Evolutionary conservation across 2,888 invertebrate species (phyloP).

Genomic region (Dusona sp.): DNA sequence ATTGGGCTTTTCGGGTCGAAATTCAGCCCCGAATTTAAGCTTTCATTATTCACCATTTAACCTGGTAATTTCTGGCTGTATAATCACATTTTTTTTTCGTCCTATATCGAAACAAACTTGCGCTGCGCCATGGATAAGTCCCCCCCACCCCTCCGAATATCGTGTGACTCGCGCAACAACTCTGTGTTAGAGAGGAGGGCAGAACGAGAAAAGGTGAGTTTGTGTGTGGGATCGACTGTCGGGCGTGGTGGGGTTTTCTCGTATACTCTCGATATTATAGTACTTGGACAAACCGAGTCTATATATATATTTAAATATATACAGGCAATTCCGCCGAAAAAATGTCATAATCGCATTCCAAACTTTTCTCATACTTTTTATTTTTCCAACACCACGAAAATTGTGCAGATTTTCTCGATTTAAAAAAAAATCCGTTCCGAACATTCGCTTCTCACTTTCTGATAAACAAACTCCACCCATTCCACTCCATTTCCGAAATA

Average conservation of each 20-base stretch:
- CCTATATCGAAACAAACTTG: background rate
- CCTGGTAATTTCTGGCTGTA: background rate
- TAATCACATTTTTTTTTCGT: background rate
- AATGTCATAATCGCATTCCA: background rate
- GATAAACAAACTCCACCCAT: too few relatives aligned
- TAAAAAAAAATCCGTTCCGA: too few relatives aligned
- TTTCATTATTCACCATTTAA: conserved; percentile 10
- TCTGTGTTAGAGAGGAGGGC: background rate
- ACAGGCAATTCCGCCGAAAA: background rate
- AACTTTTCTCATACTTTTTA: background rate
- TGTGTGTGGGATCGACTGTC: conserved; percentile 20
- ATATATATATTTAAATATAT: conserved; percentile 10
- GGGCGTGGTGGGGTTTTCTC: conserved; percentile 50
- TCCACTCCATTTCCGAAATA: too few relatives aligned
- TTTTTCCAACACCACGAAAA: background rate
- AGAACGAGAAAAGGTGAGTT: conserved; percentile 17
- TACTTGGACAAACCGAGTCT: background rate
- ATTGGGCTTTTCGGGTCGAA: conserved; percentile 4
- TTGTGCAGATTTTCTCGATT: too few relatives aligned
- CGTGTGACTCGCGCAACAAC: conserved; percentile 20
- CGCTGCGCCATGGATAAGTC: conserved; percentile 1
- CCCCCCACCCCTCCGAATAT: background rate
- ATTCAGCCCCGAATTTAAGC: background rate
- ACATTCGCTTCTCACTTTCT: too few relatives aligned
- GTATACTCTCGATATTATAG: conserved; percentile 18